Percentiles rank a stretch among this genome's conserved stretches.
Conservation (phyloP, 2,797 vertebrate species). For the Chaenodraco wilsoni region DNA sequence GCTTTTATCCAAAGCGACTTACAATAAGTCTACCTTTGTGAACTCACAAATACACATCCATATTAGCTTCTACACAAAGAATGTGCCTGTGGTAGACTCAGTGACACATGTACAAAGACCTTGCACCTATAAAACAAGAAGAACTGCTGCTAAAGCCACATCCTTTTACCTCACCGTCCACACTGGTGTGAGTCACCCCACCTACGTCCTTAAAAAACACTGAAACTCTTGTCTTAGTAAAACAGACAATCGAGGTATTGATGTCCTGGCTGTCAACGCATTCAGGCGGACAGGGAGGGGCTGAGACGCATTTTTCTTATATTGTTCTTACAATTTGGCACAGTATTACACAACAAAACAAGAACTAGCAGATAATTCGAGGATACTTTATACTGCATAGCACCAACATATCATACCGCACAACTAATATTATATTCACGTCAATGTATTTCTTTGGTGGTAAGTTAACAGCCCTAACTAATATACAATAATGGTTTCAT, state of each 20-base stretch:
- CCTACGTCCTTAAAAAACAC: not conserved
- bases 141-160: constrained; percentile 10
- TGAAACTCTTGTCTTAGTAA: not conserved
- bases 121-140: constrained; percentile 20
- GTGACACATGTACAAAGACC: constrained; percentile 25
- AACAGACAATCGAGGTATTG: not conserved
- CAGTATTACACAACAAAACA: not conserved
- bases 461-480: too few species aligned
- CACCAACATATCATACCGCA: not conserved
- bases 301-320: not conserved
- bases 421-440: not conserved
- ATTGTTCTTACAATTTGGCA: not conserved
- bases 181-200: constrained; percentile 34
- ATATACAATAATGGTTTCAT: constrained; percentile 1
- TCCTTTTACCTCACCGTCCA: not conserved
- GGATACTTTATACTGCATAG: not conserved
- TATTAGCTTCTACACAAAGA: constrained; percentile 10
- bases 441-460: too few species aligned
- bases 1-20: too few species aligned
- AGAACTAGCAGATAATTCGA: not conserved
- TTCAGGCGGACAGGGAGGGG: constrained; percentile 30
- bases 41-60: constrained; percentile 21
- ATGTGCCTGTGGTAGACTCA: constrained; percentile 2
- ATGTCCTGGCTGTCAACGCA: not conserved
- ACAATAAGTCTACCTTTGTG: constrained; percentile 1